Percentiles rank a stretch among this genome's conserved stretches.
Evolutionary conservation across 2,113 vertebrate species (phyloP).

Genomic region (Bos indicus): DNA sequence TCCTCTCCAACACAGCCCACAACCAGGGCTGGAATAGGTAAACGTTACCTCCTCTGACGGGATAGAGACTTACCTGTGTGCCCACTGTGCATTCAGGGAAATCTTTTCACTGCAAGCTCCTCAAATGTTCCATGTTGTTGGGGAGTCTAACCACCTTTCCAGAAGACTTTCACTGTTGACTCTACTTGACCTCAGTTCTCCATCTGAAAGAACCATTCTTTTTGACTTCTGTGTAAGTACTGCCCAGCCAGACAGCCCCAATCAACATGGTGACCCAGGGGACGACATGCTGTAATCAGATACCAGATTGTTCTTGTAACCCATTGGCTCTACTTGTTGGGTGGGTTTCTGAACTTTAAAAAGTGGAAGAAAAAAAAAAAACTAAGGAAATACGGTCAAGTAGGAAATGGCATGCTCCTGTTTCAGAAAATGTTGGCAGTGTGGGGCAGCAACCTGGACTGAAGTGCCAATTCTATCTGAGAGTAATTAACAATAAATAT

Average conservation of each 20-base stretch:
- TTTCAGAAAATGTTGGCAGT: neutral
- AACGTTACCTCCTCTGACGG: neutral
- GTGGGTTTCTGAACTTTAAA: neutral
- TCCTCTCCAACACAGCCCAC: neutral
- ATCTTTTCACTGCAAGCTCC: neutral
- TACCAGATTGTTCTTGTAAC: neutral
- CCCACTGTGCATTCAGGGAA: neutral
- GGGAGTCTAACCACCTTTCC: neutral
- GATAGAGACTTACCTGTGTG: neutral
- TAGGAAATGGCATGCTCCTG: neutral
- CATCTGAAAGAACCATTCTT: neutral
- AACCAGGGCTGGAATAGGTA: neutral
- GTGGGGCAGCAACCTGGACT: neutral
- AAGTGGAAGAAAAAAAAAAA: neutral
- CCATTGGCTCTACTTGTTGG: neutral
- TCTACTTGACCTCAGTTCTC: neutral
- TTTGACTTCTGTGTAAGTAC: neutral
- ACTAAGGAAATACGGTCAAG: neutral
- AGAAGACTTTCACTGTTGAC: neutral
- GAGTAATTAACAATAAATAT: neutral
- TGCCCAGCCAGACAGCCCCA: neutral
- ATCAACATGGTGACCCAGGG: neutral
- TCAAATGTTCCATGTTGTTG: neutral
- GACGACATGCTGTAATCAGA: neutral
- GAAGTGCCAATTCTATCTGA: neutral